Percentiles rank a stretch among this genome's conserved stretches.
Conservation (phyloP, 2,797 vertebrate species). For the Cuculus canorus region DNA sequence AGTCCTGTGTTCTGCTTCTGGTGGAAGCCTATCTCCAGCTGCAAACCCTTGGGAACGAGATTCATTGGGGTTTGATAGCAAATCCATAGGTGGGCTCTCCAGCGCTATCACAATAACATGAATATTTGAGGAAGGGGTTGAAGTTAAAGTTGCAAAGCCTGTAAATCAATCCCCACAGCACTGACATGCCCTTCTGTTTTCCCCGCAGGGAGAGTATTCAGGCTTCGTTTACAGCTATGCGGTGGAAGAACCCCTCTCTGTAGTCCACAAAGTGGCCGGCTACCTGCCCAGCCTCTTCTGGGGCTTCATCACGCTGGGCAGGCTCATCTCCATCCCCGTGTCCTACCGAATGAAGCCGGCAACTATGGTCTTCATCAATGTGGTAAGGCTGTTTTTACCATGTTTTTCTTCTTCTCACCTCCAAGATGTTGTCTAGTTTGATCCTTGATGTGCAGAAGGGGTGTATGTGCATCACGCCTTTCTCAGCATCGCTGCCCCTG, state of each 20-base stretch:
- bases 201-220: conserved; percentile 88
- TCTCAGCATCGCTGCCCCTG: no score
- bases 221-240: conserved; percentile 94
- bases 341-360: conserved; percentile 83
- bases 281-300: conserved; percentile 92
- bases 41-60: neutral
- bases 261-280: conserved; percentile 87
- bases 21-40: neutral
- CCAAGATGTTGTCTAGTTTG: rapidly evolving
- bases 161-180: rapidly evolving
- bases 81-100: neutral
- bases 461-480: neutral
- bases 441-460: neutral
- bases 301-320: conserved; percentile 89
- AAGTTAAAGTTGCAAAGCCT: neutral
- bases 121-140: rapidly evolving
- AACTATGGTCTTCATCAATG: conserved; percentile 85
- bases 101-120: rapidly evolving
- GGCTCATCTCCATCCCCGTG: conserved; percentile 88
- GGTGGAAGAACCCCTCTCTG: conserved; percentile 84
- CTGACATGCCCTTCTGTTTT: neutral
- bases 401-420: neutral
- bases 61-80: neutral
- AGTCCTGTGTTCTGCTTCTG: neutral
- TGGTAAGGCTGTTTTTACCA: conserved; percentile 79